Conservation (phyloP, 1,140 invertebrate species). For the Bombus terrestris region DNA sequence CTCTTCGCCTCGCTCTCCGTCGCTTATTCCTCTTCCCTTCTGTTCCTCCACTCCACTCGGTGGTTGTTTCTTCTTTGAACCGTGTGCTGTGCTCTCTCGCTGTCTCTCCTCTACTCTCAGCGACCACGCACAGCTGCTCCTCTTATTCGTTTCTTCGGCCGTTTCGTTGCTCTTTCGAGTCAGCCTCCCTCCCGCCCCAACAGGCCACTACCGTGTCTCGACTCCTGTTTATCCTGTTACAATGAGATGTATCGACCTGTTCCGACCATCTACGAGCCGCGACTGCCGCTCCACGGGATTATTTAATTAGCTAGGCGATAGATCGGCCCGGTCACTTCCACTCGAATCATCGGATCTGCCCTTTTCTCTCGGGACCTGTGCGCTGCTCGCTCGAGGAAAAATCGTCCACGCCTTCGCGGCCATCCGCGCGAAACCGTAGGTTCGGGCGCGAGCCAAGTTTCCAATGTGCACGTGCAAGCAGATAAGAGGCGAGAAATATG, state of each 20-base stretch:
- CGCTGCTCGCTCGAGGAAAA: background rate
- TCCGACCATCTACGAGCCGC: conserved; percentile 69
- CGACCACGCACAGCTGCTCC: conserved; percentile 53
- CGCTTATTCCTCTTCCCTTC: background rate
- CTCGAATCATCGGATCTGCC: background rate
- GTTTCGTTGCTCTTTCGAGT: conserved; percentile 18
- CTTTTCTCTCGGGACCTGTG: background rate
- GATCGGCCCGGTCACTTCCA: conserved; percentile 13
- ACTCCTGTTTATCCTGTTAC: conserved; percentile 82
- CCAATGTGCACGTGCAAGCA: too few species aligned
- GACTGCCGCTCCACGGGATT: conserved; percentile 76
- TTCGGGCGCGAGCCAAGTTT: too few species aligned
- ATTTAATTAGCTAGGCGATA: conserved; percentile 81
- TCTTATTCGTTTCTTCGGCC: conserved; percentile 30
- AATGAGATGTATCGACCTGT: conserved; percentile 82
- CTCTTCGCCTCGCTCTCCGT: background rate
- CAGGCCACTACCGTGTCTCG: conserved; percentile 72
- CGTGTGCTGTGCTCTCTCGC: background rate
- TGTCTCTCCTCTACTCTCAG: conserved; percentile 34
- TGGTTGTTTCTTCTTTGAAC: conserved; percentile 25
- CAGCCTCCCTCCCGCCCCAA: background rate
- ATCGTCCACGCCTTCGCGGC: background rate
- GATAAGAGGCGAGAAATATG: too few species aligned
- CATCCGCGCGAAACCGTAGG: too few species aligned
- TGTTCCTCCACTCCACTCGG: conserved; percentile 9